Evolutionary conservation across 2,113 vertebrate species (phyloP), one percentile per base, ranked within the genome.

Genomic region (Myrmecophaga tridactyla): DNA sequence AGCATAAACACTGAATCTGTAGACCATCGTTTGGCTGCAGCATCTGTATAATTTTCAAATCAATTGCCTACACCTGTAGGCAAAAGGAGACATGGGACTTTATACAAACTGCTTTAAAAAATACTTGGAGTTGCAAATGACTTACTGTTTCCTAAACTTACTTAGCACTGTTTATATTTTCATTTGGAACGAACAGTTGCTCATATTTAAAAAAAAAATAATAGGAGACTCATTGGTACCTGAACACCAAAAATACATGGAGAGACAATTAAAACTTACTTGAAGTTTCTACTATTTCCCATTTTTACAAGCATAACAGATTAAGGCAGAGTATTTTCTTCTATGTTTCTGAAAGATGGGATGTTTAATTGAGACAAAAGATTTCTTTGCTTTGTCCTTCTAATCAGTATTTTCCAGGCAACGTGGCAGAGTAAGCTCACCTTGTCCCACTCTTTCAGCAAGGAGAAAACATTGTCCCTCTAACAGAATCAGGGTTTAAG

Each of bases 201-300:
- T 63, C n/a, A n/a, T n/a, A n/a, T n/a, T 72, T 13, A n/a, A 53
- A n/a, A 27, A 58, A 13, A 4, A 11, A 23, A 15, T 46, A 9
- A 29, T 12, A 5, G 51, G 46, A 34, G 41, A n/a, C 48, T 20
- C 4, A 25, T 17, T 20, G 6, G 12, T 31, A n/a, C 48, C 46
- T 1, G 6, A 10, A 13, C 6, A 5, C 46, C 36, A 34, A 13
- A 17, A 13, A 18, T 7, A 31, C 46, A 83, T 10, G 51, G 8
- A 11, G 17, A 1, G 23, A 14, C 0, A 25, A 13, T 13, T 9
- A 2, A 15, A 2, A n/a, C 17, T n/a, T 1, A 0, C n/a, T 6
- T 23, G 7, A 6, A 27, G 43, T 5, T 8, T 0, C 31, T 2
- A 7, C 43, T 23, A 1, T 39, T 72, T 53, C 23, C 18, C 13